Conservation (phyloP, 2,888 invertebrate species). For the Papilio demoleus region DNA sequence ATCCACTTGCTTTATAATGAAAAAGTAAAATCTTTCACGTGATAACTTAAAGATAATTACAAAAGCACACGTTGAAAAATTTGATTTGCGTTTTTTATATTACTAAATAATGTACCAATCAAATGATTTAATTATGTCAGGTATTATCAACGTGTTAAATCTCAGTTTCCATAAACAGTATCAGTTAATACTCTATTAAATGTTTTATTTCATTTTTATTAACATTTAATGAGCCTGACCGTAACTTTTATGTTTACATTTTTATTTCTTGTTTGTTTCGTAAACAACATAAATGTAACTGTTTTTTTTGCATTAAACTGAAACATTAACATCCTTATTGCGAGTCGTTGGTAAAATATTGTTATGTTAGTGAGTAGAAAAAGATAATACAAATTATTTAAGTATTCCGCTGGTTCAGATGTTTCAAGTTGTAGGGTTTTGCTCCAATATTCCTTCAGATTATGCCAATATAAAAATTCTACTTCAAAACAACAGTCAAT, state of each 20-base stretch:
- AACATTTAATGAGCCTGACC: conserved; percentile 3
- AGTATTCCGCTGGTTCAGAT: background rate
- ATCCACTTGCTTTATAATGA: background rate
- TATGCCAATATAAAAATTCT: too few relatives aligned
- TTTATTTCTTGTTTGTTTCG: conserved; percentile 27
- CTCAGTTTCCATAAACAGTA: background rate
- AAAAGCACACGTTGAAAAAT: background rate
- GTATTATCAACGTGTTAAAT: too few relatives aligned
- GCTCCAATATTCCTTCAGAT: too few relatives aligned
- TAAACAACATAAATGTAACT: conserved; percentile 23
- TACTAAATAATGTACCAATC: background rate
- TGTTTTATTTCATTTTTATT: conserved; percentile 1
- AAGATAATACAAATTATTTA: background rate
- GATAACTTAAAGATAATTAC: background rate
- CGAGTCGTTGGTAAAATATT: conserved; percentile 2
- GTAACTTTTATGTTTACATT: background rate
- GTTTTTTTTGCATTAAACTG: conserved; percentile 11
- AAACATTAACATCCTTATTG: conserved; percentile 8
- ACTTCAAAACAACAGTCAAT: too few relatives aligned
- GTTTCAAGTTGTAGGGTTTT: background rate
- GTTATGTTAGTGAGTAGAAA: background rate
- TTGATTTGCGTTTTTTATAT: too few relatives aligned
- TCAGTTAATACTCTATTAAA: conserved; percentile 3
- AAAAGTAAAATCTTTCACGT: background rate
- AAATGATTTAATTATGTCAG: too few relatives aligned